These are phyloP conservation scores for Heliopora coerulea DNA, from an alignment of 92 coral and sea anemone species.

Conservation along the genomic window DNA sequence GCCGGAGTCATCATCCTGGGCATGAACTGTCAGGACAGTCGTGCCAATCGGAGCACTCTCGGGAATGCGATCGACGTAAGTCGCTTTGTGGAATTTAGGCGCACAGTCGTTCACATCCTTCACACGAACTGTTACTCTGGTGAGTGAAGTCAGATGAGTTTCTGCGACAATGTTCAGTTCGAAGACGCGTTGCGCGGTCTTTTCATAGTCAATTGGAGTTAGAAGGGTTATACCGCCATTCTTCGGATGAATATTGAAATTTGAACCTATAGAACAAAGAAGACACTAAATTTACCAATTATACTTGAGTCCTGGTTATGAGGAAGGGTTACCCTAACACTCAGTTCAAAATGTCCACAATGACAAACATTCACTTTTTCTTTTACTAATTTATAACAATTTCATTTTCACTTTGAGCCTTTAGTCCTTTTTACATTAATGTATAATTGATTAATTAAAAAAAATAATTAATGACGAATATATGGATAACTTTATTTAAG, in stretches of 20 bases:
- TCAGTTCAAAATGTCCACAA: no score
- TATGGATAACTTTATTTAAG: no score
- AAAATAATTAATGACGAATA: no score
- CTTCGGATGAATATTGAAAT: constrained; percentile 67
- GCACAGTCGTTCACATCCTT: constrained; percentile 84
- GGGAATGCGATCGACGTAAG: constrained; percentile 76
- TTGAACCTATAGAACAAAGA: constrained; percentile 20
- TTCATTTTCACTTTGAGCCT: no score
- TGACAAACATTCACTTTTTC: no score
- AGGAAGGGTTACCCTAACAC: no score
- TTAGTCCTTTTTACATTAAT: no score
- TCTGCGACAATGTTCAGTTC: constrained; percentile 59
- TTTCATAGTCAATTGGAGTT: constrained; percentile 76
- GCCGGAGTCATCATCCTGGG: constrained; percentile 88
- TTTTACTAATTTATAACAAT: no score
- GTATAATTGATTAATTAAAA: no score
- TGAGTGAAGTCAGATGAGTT: constrained; percentile 53
- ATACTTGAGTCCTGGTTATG: no score
- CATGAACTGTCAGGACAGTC: constrained; percentile 77
- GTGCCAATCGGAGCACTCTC: constrained; percentile 97
- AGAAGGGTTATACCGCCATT: constrained; percentile 76
- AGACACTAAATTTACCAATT: background rate
- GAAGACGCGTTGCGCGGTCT: constrained; percentile 60
- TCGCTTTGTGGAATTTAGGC: constrained; percentile 72
- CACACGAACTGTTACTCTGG: constrained; percentile 66